Base-by-base conservation (phyloP, 2,113 vertebrate species). In the Bagarius yarrelli region DNA sequence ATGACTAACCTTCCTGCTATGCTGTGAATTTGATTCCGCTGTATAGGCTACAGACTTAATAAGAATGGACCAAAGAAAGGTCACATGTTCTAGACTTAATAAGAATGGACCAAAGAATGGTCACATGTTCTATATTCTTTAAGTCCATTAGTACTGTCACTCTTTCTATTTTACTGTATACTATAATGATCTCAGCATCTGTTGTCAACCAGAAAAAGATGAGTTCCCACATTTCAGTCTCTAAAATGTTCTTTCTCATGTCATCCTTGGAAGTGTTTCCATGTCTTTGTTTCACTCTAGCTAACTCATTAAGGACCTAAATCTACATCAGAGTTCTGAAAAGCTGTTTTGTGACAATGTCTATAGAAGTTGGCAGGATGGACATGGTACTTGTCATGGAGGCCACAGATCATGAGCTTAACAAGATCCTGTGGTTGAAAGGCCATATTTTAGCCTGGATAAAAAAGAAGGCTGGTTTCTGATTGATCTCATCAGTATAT, bases 371-470 rank as follows among this genome's bases (percentile, higher is more conserved):
- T 89, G 76, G 97, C 97, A 0, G 95, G 96, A 12, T 98, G 94
- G 50, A 98, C 95, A 0, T 98, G 97, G 83, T 96, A 95, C 79
- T 97, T 97, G 83, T 98, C 97, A 0, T 96, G 97, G 44, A 96
- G 47, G 23, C 97, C 95, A 0, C 97, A 98, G 90, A 99, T 97
- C 79, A 99, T 94, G 0, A 96, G 96, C 86, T 98, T 95, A 0
- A 47, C 66, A 47, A 70, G 23, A 70, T 5, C 25, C 25, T 71
- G 69, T 52, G 47, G 69, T 71, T 27, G 69, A 25, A n/a, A 71
- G 69, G 30, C 11, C 15, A 55, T 53, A 73, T 55, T 73, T 73
- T 27, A 34, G 14, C 16, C 47, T 71, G 25, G 69, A 4, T 32
- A 21, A 8, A 55, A 72, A 55, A 16, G 2, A 30, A 53, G 50